phyloP scores from a whole-genome alignment of 2,888 invertebrate genomes.

The Cheilosia grossa region DNA sequence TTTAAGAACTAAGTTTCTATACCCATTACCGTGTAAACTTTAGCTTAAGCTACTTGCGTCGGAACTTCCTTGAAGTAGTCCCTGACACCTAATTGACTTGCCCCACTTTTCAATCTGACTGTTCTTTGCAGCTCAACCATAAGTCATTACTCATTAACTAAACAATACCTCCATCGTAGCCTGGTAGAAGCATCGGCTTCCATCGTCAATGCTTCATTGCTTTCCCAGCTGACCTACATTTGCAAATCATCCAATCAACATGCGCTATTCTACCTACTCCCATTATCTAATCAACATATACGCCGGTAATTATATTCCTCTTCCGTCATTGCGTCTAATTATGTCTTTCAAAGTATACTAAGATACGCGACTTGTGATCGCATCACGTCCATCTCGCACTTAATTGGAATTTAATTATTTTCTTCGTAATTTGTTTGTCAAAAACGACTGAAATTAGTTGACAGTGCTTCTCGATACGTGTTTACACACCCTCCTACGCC shows the following conservation, averaged over 20 bases:
- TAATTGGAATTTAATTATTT: conserved; percentile 70
- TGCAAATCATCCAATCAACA: conserved; percentile 52
- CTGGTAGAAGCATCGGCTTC: too few species aligned
- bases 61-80: too few species aligned
- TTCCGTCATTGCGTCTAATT: conserved; percentile 62
- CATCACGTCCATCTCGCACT: conserved; percentile 69
- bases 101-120: too few species aligned
- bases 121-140: too few species aligned
- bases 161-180: too few species aligned
- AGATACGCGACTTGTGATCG: conserved; percentile 30
- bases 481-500: neutral
- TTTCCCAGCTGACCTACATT: conserved; percentile 26
- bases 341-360: conserved; percentile 42
- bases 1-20: too few species aligned
- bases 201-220: neutral
- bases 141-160: too few species aligned
- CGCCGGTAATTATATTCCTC: conserved; percentile 38
- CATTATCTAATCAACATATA: conserved; percentile 62
- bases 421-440: conserved; percentile 58
- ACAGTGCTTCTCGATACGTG: conserved; percentile 50
- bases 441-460: conserved; percentile 55
- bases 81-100: too few species aligned
- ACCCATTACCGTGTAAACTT: too few species aligned
- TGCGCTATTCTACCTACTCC: conserved; percentile 3
- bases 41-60: too few species aligned